A percentile compares a stretch with the other conserved stretches of the same genome.
Conservation (phyloP, 2,113 vertebrate species). For the Peromyscus californicus region DNA sequence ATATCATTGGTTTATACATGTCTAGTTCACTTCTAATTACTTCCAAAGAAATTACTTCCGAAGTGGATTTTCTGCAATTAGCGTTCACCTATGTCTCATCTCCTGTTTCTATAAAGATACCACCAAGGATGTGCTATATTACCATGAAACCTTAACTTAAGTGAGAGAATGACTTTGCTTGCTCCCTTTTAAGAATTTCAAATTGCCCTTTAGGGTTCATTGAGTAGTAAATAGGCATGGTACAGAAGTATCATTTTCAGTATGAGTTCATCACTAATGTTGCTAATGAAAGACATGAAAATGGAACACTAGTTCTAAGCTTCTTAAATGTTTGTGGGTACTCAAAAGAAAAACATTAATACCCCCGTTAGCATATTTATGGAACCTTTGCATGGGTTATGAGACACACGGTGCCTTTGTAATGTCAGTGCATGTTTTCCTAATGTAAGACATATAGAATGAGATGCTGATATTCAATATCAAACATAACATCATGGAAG, state of each 20-base stretch:
- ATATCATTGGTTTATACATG: not conserved
- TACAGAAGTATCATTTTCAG: not conserved
- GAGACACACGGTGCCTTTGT: not conserved
- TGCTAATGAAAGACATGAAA: slow-evolving; percentile 52
- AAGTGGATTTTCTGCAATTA: slow-evolving; percentile 50
- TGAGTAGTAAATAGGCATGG: not conserved
- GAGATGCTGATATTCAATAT: not conserved
- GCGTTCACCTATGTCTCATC: not conserved
- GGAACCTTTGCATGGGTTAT: not conserved
- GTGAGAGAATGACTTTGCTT: not conserved
- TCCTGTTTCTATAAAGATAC: slow-evolving; percentile 25
- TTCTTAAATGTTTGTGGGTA: not conserved
- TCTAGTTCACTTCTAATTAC: slow-evolving; percentile 69
- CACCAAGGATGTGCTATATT: not conserved
- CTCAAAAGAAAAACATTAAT: not conserved
- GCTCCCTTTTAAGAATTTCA: not conserved
- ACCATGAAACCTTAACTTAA: slow-evolving; percentile 36
- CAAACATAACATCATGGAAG: not conserved
- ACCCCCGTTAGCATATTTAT: not conserved
- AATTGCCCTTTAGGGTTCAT: not conserved
- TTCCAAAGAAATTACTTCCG: slow-evolving; percentile 53
- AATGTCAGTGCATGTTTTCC: slow-evolving; percentile 4
- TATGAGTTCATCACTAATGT: not conserved
- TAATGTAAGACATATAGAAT: not conserved
- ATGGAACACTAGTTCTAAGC: not conserved